These are phyloP conservation scores for Pavo muticus DNA, from an alignment of 2,113 vertebrate species.

Conservation along the genomic window DNA sequence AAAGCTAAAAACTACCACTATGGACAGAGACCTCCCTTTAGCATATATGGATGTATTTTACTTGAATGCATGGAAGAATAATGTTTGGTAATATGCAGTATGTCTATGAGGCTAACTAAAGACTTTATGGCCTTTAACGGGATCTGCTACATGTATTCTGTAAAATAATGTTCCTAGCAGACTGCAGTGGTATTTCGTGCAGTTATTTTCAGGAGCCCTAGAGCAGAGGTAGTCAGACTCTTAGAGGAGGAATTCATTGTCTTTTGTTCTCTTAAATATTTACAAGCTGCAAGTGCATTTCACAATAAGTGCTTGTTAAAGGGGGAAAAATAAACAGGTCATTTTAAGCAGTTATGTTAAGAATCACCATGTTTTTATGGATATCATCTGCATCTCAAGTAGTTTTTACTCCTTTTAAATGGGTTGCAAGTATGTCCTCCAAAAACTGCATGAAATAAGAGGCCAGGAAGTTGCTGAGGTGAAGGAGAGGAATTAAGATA, in stretches of 20 bases:
- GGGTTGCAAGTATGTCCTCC: background rate
- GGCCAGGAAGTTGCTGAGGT: background rate
- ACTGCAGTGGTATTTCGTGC: background rate
- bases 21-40: conserved; percentile 13
- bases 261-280: background rate
- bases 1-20: conserved; percentile 18
- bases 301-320: background rate
- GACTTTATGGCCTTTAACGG: conserved; percentile 29
- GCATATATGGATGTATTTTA: background rate
- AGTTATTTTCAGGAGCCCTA: conserved; percentile 18
- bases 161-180: conserved; percentile 43
- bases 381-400: background rate
- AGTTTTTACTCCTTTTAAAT: background rate
- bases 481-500: background rate
- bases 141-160: conserved; percentile 32
- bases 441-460: background rate
- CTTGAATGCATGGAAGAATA: conserved; percentile 34
- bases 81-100: background rate
- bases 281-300: conserved; percentile 17
- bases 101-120: background rate
- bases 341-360: background rate
- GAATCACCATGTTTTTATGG: background rate
- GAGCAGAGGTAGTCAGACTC: background rate
- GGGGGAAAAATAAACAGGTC: background rate
- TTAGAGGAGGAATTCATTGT: background rate